Evolutionary conservation across 53 echinoderm and acorn worm genomes (phyloP), one percentile per base, ranked within the genome.

Genomic region (Zoroaster sp.): DNA sequence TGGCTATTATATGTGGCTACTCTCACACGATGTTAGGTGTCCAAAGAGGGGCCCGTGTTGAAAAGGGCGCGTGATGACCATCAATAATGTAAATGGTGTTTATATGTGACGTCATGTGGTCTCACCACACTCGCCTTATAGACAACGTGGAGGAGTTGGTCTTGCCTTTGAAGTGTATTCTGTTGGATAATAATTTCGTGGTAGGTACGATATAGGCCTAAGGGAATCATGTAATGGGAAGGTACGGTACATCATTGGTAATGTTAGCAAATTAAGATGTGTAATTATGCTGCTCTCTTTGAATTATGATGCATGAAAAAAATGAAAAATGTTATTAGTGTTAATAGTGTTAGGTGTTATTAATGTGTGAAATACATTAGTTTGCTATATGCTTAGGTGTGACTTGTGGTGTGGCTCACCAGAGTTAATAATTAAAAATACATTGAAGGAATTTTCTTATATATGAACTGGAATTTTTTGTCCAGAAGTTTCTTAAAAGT

Each of bases 1-100:
- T 5, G 18, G 1, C 31, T 18, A 18, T 17, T 6, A 11, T 3
- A 3, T 37, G 17, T 12, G 34, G 63, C 39, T 30, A 23, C 59
- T 78, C 59, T 36, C 78, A 78, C 63, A 55, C 78, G 63, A 78
- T 78, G 55, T 78, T 78, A 54, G n/a, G 78, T 28, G 63, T 25
- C 63, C 63, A 11, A 25, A 55, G 21, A 23, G 63, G 3, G 63
- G 63, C 10, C 25, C n/a, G n/a, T n/a, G n/a, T n/a, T n/a, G n/a
- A n/a, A 38, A 69, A 69, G 69, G 69, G 33, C 69, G 33, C 13
- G 35, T 9, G 73, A 72, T 39, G 78, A 39, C 63, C 55, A 20
- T 51, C 59, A 59, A 59, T 23, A 28, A 59, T 25, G 8, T 45
- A 21, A 3, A 45, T 76, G n/a, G n/a, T 76, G 51, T 76, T 76